Percentiles rank a stretch among this genome's conserved stretches.
Conservation (phyloP, 2,797 vertebrate genomes). For the Eulemur rubriventer region DNA sequence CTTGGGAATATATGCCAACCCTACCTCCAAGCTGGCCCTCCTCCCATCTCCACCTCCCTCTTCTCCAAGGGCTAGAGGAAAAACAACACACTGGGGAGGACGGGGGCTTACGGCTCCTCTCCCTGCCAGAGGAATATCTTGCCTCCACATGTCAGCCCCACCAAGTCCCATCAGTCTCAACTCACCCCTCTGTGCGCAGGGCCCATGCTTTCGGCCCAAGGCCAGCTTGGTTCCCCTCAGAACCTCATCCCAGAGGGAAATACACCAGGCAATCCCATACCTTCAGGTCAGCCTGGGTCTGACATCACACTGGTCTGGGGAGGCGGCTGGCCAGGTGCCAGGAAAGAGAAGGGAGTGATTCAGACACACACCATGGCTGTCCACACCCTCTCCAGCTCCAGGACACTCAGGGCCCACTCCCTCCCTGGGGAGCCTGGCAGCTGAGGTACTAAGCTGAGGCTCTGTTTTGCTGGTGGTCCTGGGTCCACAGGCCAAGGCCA, state of each 20-base stretch:
- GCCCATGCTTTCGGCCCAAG: not conserved
- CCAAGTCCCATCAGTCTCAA: not conserved
- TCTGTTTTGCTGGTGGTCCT: not conserved
- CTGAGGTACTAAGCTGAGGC: not conserved
- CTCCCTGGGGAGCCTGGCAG: not conserved
- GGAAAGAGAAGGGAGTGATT: slow-evolving; percentile 61
- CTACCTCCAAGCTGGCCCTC: not conserved
- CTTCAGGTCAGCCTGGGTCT: slow-evolving; percentile 51
- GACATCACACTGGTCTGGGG: slow-evolving; percentile 50
- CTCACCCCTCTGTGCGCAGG: slow-evolving; percentile 28
- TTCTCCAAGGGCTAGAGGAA: not conserved
- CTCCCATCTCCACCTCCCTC: not conserved
- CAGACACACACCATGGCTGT: slow-evolving; percentile 25
- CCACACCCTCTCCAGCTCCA: slow-evolving; percentile 57
- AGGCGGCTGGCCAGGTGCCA: slow-evolving; percentile 52
- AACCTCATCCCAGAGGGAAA: slow-evolving; percentile 5
- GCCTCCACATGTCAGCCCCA: not conserved
- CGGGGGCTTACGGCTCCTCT: not conserved
- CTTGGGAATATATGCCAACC: slow-evolving; percentile 51
- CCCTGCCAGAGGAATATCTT: not conserved
- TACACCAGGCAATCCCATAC: not conserved
- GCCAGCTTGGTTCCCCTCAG: slow-evolving; percentile 21
- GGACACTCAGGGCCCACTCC: not conserved
- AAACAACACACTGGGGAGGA: not conserved
- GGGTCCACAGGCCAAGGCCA: not conserved